Base-by-base conservation (phyloP, 2,888 invertebrate genomes). In the Sipha maydis region DNA sequence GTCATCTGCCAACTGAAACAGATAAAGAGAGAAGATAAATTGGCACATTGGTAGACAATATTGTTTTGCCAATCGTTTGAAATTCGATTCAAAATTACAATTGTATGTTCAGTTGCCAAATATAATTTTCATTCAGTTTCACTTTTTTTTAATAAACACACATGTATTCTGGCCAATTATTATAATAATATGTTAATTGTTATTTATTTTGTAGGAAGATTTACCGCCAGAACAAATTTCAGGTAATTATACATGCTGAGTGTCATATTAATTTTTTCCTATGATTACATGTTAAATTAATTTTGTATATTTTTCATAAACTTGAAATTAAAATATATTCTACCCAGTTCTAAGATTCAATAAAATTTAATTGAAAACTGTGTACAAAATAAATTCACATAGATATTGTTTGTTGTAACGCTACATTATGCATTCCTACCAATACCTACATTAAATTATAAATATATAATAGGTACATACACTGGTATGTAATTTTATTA, bases 151-250 rank as follows among this genome's bases (percentile, higher is more conserved):
- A 9, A 5, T 48, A 34, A n/a, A 14, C n/a, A 48, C 31, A 48
- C 17, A 69, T n/a, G 7, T 76, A 25, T 85, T 85, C 19, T 77
- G 76, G 31, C 69, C 48, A 11, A 85, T 34, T 78, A 14, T 25
- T 4, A 78, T 69, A 77, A 83, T 75, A 48, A 0, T 34, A 21
- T 41, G 25, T 11, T 54, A 7, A 77, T 85, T 80, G 25, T 80
- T 80, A 31, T 91, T 91, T 90, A 90, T 91, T 91, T 94, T 94
- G 90, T 94, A 97, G 96, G 96, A 97, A 93, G 97, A 97, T 93
- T 95, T 97, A 92, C 97, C 97, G 90, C 94, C 97, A 93, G 97
- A 97, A 94, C 97, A 97, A 93, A 95, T 97, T 91, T 96, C 96
- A 92, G 96, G 96, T 97, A 94, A 94, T 31, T 77, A 67, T 38